These are phyloP conservation scores for Siniperca obscura DNA, from an alignment of 2,797 vertebrate genomes.

Conservation along the genomic window DNA sequence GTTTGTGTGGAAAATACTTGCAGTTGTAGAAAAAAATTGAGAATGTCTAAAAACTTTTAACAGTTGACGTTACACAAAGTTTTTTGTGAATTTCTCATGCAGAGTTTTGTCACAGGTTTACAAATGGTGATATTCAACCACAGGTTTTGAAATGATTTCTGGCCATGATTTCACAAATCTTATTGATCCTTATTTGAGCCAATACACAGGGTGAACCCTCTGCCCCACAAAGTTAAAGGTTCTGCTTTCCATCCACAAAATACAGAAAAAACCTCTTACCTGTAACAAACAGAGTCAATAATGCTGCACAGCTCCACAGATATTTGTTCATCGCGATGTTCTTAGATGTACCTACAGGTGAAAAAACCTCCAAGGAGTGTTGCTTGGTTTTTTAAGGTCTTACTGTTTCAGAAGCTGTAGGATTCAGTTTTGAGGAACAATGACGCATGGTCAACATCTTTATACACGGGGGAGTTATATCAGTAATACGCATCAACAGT, in stretches of 20 bases:
- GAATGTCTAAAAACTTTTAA: not conserved
- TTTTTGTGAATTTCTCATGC: not conserved
- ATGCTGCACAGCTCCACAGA: constrained; percentile 50
- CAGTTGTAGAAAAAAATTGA: not conserved
- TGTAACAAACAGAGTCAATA: constrained; percentile 50
- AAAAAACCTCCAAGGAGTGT: not conserved
- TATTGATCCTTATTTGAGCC: not conserved
- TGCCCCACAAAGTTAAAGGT: not conserved
- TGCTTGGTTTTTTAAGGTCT: not conserved
- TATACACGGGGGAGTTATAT: constrained; percentile 22
- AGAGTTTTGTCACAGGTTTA: not conserved
- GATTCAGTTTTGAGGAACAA: not conserved
- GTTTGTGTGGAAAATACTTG: not conserved
- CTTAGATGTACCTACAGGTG: no score
- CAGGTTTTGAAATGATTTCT: not conserved
- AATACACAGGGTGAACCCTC: not conserved
- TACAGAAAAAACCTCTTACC: constrained; percentile 37
- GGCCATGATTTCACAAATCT: not conserved
- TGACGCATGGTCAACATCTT: not conserved
- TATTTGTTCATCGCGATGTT: constrained; percentile 36
- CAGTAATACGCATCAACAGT: constrained; percentile 1
- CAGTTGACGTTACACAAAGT: no score
- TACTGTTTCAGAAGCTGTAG: not conserved
- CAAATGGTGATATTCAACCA: not conserved
- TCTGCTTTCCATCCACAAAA: not conserved